A percentile compares a stretch with the other conserved stretches of the same genome.
phyloP scores from a whole-genome alignment of 2,888 invertebrate genomes.

The Cerceris ruficornis region DNA sequence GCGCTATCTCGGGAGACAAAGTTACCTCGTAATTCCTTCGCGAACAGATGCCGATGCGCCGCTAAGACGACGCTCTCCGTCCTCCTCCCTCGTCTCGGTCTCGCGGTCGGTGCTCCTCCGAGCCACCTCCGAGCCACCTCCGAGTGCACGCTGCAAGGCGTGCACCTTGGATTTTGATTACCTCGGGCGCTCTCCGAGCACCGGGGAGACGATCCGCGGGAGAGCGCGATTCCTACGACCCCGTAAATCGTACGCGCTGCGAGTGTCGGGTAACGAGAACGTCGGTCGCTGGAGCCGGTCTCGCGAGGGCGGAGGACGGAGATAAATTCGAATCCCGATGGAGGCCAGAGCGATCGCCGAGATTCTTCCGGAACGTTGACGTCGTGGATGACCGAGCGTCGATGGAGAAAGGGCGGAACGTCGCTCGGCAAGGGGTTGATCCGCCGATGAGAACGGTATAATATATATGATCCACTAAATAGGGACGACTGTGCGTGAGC shows the following conservation, averaged over 20 bases:
- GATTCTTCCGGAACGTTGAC: too few species aligned
- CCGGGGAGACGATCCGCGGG: too few species aligned
- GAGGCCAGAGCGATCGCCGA: too few species aligned
- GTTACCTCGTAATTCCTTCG: constrained; percentile 81
- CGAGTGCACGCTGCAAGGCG: constrained; percentile 23
- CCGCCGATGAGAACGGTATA: constrained; percentile 72
- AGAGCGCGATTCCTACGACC: too few species aligned
- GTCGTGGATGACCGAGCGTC: not conserved
- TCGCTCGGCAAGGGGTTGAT: constrained; percentile 73
- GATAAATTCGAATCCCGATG: too few species aligned
- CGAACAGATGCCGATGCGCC: constrained; percentile 80
- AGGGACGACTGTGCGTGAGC: constrained; percentile 74
- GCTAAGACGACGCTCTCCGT: constrained; percentile 67
- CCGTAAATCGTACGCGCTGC: too few species aligned
- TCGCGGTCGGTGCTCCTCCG: not conserved
- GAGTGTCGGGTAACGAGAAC: too few species aligned
- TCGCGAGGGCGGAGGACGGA: too few species aligned
- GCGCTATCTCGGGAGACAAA: constrained; percentile 80
- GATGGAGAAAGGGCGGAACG: constrained; percentile 49
- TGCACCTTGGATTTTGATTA: constrained; percentile 52
- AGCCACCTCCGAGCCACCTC: not conserved
- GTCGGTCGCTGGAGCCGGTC: too few species aligned
- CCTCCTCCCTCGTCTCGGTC: not conserved
- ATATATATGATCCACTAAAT: constrained; percentile 77
- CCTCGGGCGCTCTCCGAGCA: constrained; percentile 23